Percentiles rank a stretch among this genome's conserved stretches.
Conservation (phyloP, 2,888 invertebrate species). For the Diaprepes abbreviatus region DNA sequence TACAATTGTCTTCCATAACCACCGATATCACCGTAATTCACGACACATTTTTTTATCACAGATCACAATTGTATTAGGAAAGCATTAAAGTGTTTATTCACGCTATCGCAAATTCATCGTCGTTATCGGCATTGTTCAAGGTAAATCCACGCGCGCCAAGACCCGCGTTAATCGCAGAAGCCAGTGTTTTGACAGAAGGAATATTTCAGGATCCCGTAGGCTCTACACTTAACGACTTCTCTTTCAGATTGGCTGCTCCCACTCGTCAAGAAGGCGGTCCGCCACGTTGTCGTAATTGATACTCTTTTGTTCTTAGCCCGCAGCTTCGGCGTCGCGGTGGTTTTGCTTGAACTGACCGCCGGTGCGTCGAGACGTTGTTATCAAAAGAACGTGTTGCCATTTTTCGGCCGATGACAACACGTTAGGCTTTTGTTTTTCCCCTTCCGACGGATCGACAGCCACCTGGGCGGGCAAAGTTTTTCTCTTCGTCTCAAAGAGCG, state of each 20-base stretch:
- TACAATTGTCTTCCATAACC: slow-evolving; percentile 76
- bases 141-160: slow-evolving; percentile 35
- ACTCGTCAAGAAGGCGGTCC: slow-evolving; percentile 66
- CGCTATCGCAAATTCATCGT: slow-evolving; percentile 30
- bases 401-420: slow-evolving; percentile 65
- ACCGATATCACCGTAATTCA: slow-evolving; percentile 52
- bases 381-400: slow-evolving; percentile 71
- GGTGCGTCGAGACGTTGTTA: slow-evolving; percentile 70
- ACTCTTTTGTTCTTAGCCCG: slow-evolving; percentile 55
- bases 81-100: slow-evolving; percentile 18
- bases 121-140: slow-evolving; percentile 34
- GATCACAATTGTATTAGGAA: slow-evolving; percentile 19
- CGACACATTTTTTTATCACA: slow-evolving; percentile 39
- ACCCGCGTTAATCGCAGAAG: slow-evolving; percentile 59
- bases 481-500: slow-evolving; percentile 32
- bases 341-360: slow-evolving; percentile 48
- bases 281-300: slow-evolving; percentile 73
- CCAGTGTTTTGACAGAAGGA: slow-evolving; percentile 68
- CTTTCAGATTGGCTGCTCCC: slow-evolving; percentile 69
- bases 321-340: slow-evolving; percentile 49
- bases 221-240: slow-evolving; percentile 66
- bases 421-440: slow-evolving; percentile 64
- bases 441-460: slow-evolving; percentile 55
- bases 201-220: slow-evolving; percentile 66
- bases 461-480: slow-evolving; percentile 45